Conservation (phyloP, 2,113 vertebrate genomes). For the Acanthochromis polyacanthus region DNA sequence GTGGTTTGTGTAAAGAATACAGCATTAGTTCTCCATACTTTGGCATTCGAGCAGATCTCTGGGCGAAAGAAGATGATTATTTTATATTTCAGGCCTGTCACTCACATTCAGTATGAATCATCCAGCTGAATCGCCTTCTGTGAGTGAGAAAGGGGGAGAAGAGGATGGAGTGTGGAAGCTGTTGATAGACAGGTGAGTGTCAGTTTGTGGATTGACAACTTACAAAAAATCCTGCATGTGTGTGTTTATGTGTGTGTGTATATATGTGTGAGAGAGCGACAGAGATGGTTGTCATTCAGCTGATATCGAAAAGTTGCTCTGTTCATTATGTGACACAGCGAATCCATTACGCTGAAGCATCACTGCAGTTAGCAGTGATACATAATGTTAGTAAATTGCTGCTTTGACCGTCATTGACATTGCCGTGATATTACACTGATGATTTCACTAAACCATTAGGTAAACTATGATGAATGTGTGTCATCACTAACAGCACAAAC, state of each 20-base stretch:
- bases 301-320: neutral
- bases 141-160: neutral
- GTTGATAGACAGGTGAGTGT: neutral
- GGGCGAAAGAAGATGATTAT: neutral
- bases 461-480: neutral
- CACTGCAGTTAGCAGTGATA: neutral
- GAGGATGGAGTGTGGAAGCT: neutral
- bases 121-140: neutral
- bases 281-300: neutral
- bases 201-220: neutral
- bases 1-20: neutral
- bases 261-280: neutral
- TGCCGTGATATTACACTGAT: conserved; percentile 1
- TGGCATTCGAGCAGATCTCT: neutral
- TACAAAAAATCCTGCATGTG: neutral
- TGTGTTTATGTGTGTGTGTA: neutral
- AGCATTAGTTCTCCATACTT: neutral
- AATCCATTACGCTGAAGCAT: neutral
- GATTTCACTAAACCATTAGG: neutral
- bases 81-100: conserved; percentile 9
- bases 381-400: neutral
- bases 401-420: neutral
- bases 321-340: neutral
- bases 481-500: neutral
- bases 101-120: conserved; percentile 4